Percentiles rank a stretch among this genome's conserved stretches.
phyloP scores from a whole-genome alignment of 2,888 invertebrate species.

The Drosophila helvetica region DNA sequence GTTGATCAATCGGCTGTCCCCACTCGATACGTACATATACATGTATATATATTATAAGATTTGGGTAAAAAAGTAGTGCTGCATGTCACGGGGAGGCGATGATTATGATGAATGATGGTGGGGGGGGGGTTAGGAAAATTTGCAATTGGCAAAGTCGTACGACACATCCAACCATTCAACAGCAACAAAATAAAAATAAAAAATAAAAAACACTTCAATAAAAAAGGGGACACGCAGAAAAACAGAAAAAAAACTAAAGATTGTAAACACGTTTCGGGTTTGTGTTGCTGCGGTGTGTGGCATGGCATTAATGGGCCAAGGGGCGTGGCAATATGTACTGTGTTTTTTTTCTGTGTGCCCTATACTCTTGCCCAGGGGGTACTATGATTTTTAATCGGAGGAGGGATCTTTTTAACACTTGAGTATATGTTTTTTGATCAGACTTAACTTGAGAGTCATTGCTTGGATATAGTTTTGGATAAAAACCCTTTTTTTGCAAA shows the following conservation, averaged over 20 bases:
- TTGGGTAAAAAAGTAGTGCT: background rate
- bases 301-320: conserved; percentile 47
- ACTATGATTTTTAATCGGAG: background rate
- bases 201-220: conserved; percentile 29
- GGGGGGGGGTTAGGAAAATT: conserved; percentile 23
- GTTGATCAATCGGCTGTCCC: conserved; percentile 28
- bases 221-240: conserved; percentile 26
- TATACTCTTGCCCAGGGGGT: background rate
- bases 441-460: too few relatives aligned
- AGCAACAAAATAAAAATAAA: too few relatives aligned
- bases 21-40: background rate
- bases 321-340: conserved; percentile 50
- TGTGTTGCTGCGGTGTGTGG: conserved; percentile 34
- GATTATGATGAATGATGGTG: conserved; percentile 41
- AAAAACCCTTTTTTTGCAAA: too few relatives aligned
- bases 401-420: background rate
- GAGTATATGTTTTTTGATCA: too few relatives aligned
- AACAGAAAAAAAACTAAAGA: conserved; percentile 49
- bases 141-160: conserved; percentile 25
- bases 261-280: conserved; percentile 68
- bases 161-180: conserved; percentile 1
- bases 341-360: background rate
- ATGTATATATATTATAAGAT: too few relatives aligned
- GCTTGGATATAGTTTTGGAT: too few relatives aligned
- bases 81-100: background rate